Base-by-base conservation (phyloP, 30 jellyfish, hydroid and myxozoan species). In the Aurelia aurita region DNA sequence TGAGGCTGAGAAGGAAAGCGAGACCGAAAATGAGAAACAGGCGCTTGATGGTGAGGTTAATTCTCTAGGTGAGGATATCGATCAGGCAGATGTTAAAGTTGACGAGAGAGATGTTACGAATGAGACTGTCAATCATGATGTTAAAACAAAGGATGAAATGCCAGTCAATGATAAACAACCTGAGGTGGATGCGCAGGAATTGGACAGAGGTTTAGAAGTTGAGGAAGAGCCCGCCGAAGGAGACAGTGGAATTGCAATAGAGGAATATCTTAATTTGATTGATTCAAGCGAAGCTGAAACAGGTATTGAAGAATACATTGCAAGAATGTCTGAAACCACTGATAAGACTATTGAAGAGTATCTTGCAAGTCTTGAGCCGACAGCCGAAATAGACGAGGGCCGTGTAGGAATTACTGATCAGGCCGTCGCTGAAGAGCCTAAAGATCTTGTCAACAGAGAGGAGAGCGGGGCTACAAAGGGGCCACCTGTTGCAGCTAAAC, bases 211-310 rank as follows among this genome's bases (percentile, higher is more conserved):
- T 53, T 16, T 32, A 13, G 82, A 14, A 12, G n/a, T 1, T n/a
- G 91, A 66, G 46, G 39, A 21, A 18, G 85, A 22, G 20, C 57
- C 19, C 14, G 35, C 26, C 39, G 93, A 83, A 35, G 73, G 18
- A 34, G 93, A 83, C 59, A 82, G 78, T 67, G 91, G 91, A 21
- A 68, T 81, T 28, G 31, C 91, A 14, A 84, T 81, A 18, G 91
- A 81, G 39, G 91, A 81, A 27, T 81, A 81, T 53, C 49, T 81
- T 65, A 81, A 59, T 27, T 43, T 51, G 22, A 10, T 68, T 53
- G 77, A 81, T 7, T n/a, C 65, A 34, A 53, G 44, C 4, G 69
- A 77, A 14, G 69, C 27, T 29, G 84, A 68, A 14, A 26, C 63
- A 15, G 22, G 69, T 21, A 72, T 77, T 16, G 88, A 77, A 61